Base-by-base conservation (phyloP, 1,140 invertebrate genomes). In the Dreissena rostriformis region DNA sequence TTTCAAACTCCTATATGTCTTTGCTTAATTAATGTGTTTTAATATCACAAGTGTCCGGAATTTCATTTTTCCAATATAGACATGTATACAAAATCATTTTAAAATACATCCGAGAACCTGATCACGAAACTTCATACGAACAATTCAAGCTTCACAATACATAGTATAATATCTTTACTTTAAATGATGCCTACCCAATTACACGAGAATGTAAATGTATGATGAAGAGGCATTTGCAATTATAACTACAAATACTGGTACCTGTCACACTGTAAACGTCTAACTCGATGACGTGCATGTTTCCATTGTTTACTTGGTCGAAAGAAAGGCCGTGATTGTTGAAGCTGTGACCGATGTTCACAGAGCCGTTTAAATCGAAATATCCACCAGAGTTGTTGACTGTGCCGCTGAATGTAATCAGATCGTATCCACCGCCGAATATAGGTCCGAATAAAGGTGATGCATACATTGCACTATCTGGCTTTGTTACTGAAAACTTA, bases 401-500 rank as follows among this genome's bases (percentile, higher is more conserved):
- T 52, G 67, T 39, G 26, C 68, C 74, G 28, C 19, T 78, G 53
- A 84, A 84, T 19, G 26, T 39, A 1, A 19, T 17, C 15, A 84
- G 24, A 53, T 84, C 82, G 63, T 77, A 73, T 63, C 82, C 82
- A 17, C 19, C 73, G 6, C 82, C 82, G 51, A 84, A 84, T 61
- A 53, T 79, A 11, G 82, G 82, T 17, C 82, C 75, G 24, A 65
- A 72, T n/a, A 0, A 19, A 6, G 74, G 24, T 12, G 39, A 1
- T 22, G 19, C 24, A 49, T 79, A 72, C 12, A 78, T 63, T 19
- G 72, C 7, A 61, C 2, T 76, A 10, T 28, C 49, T 7, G 28
- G 17, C 17, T 66, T 67, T 11, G 26, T 83, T 28, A 67, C 61
- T 51, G 80, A 72, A 52, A 49, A 82, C 67, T 82, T 75, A 14